Percentiles rank a stretch among this genome's conserved stretches.
Conservation (phyloP, 2,797 vertebrate species). For the Meriones psammophilus region DNA sequence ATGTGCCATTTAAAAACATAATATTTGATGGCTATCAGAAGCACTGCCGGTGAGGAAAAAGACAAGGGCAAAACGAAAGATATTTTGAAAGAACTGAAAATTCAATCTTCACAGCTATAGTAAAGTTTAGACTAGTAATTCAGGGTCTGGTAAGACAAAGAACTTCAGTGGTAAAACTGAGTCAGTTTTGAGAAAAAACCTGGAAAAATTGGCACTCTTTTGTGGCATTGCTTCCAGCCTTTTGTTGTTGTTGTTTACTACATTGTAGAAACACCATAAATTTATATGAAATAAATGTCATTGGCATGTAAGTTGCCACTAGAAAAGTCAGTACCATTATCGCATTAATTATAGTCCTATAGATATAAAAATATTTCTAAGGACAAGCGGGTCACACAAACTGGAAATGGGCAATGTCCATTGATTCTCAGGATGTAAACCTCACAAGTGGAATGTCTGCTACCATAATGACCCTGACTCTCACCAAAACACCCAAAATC, state of each 20-base stretch:
- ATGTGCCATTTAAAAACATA: neutral
- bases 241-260: neutral
- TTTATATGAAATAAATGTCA: neutral
- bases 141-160: fast-evolving
- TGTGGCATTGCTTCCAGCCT: neutral
- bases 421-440: neutral
- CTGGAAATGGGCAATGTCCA: neutral
- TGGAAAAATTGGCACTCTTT: neutral
- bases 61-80: neutral
- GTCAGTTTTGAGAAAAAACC: neutral
- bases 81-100: neutral
- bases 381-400: neutral
- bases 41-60: neutral
- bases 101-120: neutral
- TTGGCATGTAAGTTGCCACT: neutral
- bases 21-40: neutral
- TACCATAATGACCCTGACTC: neutral
- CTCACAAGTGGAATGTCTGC: neutral
- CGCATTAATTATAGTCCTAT: neutral
- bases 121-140: neutral
- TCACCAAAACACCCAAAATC: neutral
- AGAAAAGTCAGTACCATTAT: neutral
- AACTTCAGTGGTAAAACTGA: neutral
- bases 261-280: neutral
- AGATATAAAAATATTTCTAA: neutral